phyloP scores from a whole-genome alignment of 1,140 invertebrate species.

The Panagrolaimus sp. region DNA sequence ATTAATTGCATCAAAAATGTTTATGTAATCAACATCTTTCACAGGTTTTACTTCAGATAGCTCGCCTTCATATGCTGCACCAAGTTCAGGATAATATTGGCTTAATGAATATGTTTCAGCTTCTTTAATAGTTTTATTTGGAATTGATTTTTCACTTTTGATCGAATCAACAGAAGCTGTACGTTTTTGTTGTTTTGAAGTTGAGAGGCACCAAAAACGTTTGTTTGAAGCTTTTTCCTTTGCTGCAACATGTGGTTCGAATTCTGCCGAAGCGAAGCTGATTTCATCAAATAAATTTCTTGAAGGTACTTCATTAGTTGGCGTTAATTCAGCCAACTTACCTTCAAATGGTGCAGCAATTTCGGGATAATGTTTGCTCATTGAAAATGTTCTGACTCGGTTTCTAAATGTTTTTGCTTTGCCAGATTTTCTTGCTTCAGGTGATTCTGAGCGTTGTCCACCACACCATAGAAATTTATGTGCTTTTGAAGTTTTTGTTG shows the following conservation, averaged over 20 bases:
- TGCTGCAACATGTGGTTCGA: not conserved
- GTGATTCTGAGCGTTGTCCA: not conserved
- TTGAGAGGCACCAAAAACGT: not conserved
- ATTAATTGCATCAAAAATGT: conserved; percentile 2
- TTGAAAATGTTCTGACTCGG: not conserved
- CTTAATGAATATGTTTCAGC: not conserved
- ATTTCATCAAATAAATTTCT: not conserved
- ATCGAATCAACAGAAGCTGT: not conserved
- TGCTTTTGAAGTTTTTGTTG: not conserved
- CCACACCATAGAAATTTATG: not conserved
- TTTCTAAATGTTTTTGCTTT: not conserved
- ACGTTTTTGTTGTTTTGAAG: not conserved
- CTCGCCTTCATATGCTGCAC: not conserved
- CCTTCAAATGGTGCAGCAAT: conserved; percentile 24
- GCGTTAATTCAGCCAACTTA: conserved; percentile 12
- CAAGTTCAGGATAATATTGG: not conserved
- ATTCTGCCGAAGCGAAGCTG: not conserved
- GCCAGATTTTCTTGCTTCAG: not conserved
- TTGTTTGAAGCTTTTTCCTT: not conserved
- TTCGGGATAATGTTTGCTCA: not conserved
- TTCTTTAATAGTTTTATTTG: not conserved
- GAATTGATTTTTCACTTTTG: not conserved
- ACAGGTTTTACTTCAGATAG: not conserved
- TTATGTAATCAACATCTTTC: not conserved
- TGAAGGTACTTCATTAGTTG: not conserved